Conservation (phyloP, 2,888 invertebrate genomes). For the Halictus quadricinctus region DNA sequence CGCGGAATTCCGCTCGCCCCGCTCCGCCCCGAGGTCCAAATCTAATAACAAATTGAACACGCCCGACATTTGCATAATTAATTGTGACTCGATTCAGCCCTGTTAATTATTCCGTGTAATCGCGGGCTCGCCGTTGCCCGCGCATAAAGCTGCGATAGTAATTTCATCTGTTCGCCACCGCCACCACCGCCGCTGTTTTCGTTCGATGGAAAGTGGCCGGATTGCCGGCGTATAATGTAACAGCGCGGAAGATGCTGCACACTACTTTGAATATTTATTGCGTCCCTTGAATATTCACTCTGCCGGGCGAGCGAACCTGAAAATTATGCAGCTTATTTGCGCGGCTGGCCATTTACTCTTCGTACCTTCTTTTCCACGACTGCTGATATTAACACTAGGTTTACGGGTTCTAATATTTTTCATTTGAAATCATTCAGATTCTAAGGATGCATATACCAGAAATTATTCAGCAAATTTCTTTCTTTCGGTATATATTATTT, state of each 20-base stretch:
- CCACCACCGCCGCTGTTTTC: background rate
- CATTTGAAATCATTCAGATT: no score
- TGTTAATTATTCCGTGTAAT: conserved; percentile 51
- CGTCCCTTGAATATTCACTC: background rate
- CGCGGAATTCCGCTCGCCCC: background rate
- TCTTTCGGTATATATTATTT: no score
- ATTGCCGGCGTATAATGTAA: background rate
- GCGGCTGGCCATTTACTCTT: background rate
- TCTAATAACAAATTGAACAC: conserved; percentile 53
- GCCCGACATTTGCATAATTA: conserved; percentile 53
- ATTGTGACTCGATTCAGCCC: conserved; percentile 38
- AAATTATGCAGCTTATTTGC: background rate
- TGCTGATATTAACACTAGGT: background rate
- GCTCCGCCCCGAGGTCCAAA: conserved; percentile 7
- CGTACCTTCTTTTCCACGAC: background rate
- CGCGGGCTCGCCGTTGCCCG: conserved; percentile 24
- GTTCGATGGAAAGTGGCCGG: conserved; percentile 1
- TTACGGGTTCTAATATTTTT: no score
- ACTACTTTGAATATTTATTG: conserved; percentile 1
- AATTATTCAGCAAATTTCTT: no score
- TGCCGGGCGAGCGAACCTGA: background rate
- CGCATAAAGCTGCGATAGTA: conserved; percentile 14
- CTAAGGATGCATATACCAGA: no score
- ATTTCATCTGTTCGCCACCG: conserved; percentile 44
- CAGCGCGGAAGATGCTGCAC: background rate